Conservation (phyloP, 2,113 vertebrate genomes). For the Pholis gunnellus region DNA sequence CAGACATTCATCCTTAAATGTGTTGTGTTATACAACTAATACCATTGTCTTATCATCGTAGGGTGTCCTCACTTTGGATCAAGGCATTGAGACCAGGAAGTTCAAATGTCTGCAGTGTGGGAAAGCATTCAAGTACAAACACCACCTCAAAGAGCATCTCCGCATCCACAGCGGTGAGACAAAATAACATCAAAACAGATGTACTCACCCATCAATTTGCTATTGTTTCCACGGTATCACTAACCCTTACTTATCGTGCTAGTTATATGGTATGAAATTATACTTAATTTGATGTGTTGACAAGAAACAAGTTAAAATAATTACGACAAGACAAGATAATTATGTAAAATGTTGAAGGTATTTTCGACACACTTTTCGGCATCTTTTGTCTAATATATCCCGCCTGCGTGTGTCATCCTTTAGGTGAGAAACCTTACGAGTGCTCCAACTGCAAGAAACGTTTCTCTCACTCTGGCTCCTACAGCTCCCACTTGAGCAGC, state of each 20-base stretch:
- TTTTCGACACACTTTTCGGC: slow-evolving; percentile 21
- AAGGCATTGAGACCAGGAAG: slow-evolving; percentile 83
- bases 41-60: slow-evolving; percentile 30
- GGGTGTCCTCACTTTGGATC: slow-evolving; percentile 73
- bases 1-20: not conserved
- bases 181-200: slow-evolving; percentile 57
- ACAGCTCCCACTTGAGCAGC: slow-evolving; percentile 89
- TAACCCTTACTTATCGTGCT: slow-evolving; percentile 59
- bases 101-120: slow-evolving; percentile 89
- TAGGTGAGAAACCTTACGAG: slow-evolving; percentile 89
- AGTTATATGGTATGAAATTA: slow-evolving; percentile 53
- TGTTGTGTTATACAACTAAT: slow-evolving; percentile 8
- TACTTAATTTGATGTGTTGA: slow-evolving; percentile 45
- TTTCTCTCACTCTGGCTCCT: slow-evolving; percentile 89
- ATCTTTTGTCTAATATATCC: slow-evolving; percentile 5
- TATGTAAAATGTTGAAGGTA: slow-evolving; percentile 16
- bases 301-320: slow-evolving; percentile 26
- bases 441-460: slow-evolving; percentile 88
- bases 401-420: slow-evolving; percentile 31
- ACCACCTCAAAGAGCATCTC: slow-evolving; percentile 89
- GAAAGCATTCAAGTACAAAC: slow-evolving; percentile 90
- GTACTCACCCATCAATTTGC: slow-evolving; percentile 49
- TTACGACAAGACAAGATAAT: slow-evolving; percentile 20
- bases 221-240: slow-evolving; percentile 55
- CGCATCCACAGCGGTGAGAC: slow-evolving; percentile 89